A percentile compares a stretch with the other conserved stretches of the same genome.
phyloP scores from a whole-genome alignment of 2,113 vertebrate species.

The Protomyctophum bolini region DNA sequence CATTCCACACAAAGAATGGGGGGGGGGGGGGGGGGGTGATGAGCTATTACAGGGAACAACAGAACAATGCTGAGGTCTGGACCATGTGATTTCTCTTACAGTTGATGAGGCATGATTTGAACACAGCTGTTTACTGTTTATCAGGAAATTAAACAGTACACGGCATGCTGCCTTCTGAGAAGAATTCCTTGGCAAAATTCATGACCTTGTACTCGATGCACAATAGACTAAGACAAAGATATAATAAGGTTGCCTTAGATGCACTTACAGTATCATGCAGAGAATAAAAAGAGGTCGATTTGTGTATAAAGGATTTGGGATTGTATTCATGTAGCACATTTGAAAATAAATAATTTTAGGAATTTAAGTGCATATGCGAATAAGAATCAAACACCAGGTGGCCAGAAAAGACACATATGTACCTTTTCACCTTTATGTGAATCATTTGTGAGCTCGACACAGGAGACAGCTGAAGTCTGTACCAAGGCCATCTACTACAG shows the following conservation, averaged over 20 bases:
- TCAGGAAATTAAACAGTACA: neutral
- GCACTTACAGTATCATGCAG: too few relatives aligned
- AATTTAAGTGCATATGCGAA: too few relatives aligned
- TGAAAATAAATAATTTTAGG: neutral
- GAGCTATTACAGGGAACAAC: slow-evolving; percentile 23
- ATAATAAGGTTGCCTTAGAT: too few relatives aligned
- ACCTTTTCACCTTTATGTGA: too few relatives aligned
- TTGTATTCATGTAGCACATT: neutral
- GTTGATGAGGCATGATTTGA: neutral
- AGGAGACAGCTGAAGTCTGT: neutral
- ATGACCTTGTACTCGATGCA: too few relatives aligned
- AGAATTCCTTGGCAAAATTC: neutral
- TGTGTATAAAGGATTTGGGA: neutral
- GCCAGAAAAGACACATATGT: too few relatives aligned
- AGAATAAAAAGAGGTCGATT: too few relatives aligned
- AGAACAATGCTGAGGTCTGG: neutral
- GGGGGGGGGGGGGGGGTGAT: slow-evolving; percentile 2
- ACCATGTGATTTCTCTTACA: neutral
- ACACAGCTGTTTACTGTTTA: neutral
- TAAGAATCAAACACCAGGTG: too few relatives aligned
- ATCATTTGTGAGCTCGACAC: too few relatives aligned
- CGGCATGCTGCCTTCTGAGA: neutral
- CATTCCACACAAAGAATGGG: slow-evolving; percentile 35
- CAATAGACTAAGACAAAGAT: too few relatives aligned
- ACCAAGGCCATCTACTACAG: neutral